Evolutionary conservation across 2,888 invertebrate species (phyloP).

Genomic region (Nephrotoma guestfalica): DNA sequence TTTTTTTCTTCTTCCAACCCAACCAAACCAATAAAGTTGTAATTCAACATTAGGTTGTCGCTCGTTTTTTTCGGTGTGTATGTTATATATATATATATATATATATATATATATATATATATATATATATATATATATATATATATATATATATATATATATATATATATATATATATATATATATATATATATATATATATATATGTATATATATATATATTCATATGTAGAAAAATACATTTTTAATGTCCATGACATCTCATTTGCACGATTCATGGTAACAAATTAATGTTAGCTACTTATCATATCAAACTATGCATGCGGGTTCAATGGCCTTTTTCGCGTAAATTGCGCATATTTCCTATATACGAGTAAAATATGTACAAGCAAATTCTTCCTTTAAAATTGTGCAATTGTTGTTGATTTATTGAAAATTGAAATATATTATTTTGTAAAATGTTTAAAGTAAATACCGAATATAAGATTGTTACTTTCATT

Average conservation of each 20-base stretch:
- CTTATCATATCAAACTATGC: background rate
- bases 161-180: background rate
- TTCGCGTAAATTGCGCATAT: background rate
- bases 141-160: background rate
- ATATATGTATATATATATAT: too few relatives aligned
- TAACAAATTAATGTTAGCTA: background rate
- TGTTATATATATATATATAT: background rate
- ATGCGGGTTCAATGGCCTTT: background rate
- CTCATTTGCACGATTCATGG: background rate
- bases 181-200: background rate
- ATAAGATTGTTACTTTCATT: background rate
- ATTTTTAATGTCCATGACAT: background rate
- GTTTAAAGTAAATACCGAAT: background rate
- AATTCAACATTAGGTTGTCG: background rate
- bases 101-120: background rate
- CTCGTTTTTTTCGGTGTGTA: background rate
- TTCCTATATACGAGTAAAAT: background rate
- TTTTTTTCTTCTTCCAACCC: background rate
- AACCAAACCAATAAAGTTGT: background rate
- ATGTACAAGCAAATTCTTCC: background rate
- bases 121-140: too few relatives aligned
- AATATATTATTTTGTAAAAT: background rate
- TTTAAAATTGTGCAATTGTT: background rate
- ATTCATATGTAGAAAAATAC: background rate
- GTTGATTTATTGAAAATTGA: background rate